Evolutionary conservation across 1,140 invertebrate species (phyloP), one percentile per base, ranked within the genome.

Genomic region (Zaprionus gabonicus): DNA sequence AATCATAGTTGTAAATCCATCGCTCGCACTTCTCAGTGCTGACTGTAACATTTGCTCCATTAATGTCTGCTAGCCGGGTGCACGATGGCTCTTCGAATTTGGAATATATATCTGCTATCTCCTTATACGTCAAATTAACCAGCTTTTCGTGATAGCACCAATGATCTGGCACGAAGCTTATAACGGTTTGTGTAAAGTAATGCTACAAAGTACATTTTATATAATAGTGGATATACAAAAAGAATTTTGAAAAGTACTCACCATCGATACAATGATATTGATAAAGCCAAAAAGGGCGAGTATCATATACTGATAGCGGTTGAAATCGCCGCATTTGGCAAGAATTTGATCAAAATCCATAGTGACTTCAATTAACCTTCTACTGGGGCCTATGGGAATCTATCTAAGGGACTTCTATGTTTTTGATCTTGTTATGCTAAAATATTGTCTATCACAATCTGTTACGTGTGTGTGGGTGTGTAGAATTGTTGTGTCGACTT

Each of bases 321-420:
- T 94, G 78, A 95, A 95, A 77, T 95, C 94, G 17, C 95, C 95
- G 38, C 94, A 94, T 77, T 94, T 93, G 44, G 93, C 82, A 49
- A 95, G 90, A 82, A 95, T 94, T 44, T 93, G 93, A 91, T 95
- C 95, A 62, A 95, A 94, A 82, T 95, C 94, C 81, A 94, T 92
- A 46, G 72, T 85, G 66, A 64, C 49, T 41, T 58, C 17, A 28
- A 66, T 51, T 76, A 12, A 70, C 56, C 31, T 27, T 53, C 20
- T 46, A 58, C 59, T 68, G 64, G 72, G 67, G 51, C 72, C 62
- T 66, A 17, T 27, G 13, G 27, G n/a, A 10, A 34, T 10, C 31
- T 34, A 34, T 3, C 31, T 34, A 9, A 9, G 31, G 7, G 31
- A 34, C 9, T 34, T 34, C 31, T 34, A 9, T 10, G 31, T 10